Evolutionary conservation across 2,888 invertebrate genomes (phyloP), one percentile per base, ranked within the genome.

Genomic region (Sialis lutaria): DNA sequence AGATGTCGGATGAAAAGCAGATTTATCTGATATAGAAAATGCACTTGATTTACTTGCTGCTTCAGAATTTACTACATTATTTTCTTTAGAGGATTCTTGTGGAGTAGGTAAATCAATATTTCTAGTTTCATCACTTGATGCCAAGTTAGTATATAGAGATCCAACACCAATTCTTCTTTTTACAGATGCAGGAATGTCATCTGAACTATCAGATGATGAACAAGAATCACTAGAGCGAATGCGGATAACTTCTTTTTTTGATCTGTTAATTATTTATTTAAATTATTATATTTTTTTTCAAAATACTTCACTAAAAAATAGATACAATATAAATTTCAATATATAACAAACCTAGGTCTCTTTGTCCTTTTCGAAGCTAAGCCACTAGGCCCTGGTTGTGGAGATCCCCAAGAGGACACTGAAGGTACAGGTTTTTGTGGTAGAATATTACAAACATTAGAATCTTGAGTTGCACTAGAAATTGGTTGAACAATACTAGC

Each of bases 401-500:
- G 43, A 12, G 45, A 39, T 40, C 10, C 22, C 30, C 31, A 45
- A 10, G 6, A 8, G 8, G n/a, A 6, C 7, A 12, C 9, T 10
- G 39, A 13, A 6, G 45, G 37, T 22, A 8, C 8, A 8, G 42
- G 22, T n/a, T 42, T 8, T 13, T 12, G 10, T 2, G 39, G 39
- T 9, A 6, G 12, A 6, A 13, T 39, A 39, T 8, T 39, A 6
- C 39, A 6, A 31, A 33, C 47, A 22, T 37, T 32, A 22, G 22
- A 22, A 22, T 22, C 22, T 46, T 53, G 46, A 6, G 58, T 53
- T 4, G 53, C 60, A 22, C 60, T 63, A 42, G 58, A 54, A 35
- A 54, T 58, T 43, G 53, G 59, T 2, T 66, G 65, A 4, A 60
- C 49, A 31, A 62, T 55, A 44, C 45, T 33, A 50, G 44, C 58